Percentiles rank a stretch among this genome's conserved stretches.
phyloP scores from a whole-genome alignment of 2,113 vertebrate species.

The Terrapene triunguis region DNA sequence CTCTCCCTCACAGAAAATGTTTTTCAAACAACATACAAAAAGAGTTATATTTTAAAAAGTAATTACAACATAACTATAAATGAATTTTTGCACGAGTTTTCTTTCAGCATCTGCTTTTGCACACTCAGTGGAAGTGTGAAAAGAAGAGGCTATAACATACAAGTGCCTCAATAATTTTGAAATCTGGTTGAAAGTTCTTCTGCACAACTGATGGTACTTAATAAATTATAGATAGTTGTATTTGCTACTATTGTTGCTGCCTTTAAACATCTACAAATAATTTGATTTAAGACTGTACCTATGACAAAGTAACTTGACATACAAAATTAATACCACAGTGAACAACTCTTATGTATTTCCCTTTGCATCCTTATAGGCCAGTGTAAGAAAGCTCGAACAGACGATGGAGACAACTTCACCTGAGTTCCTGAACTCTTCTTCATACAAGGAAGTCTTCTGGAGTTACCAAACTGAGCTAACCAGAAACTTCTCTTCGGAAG shows the following conservation, averaged over 20 bases:
- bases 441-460: not conserved
- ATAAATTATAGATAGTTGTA: not conserved
- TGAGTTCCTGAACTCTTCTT: conserved; percentile 7
- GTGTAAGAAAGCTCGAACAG: too few relatives aligned
- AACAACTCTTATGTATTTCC: conserved; percentile 26
- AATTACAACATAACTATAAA: not conserved
- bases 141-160: not conserved
- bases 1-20: not conserved
- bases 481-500: conserved; percentile 48
- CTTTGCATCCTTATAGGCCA: too few relatives aligned
- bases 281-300: not conserved
- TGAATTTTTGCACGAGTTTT: not conserved
- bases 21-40: not conserved
- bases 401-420: conserved; percentile 63
- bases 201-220: fast-evolving
- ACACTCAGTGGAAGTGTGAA: not conserved
- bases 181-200: not conserved
- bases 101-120: not conserved
- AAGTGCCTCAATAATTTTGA: not conserved
- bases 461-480: conserved; percentile 43
- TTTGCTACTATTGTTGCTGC: not conserved
- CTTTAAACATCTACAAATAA: not conserved
- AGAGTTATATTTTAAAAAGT: not conserved
- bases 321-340: not conserved
- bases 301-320: conserved; percentile 2